Base-by-base conservation (phyloP, 1,140 invertebrate species). In the Leucophenga varia region DNA sequence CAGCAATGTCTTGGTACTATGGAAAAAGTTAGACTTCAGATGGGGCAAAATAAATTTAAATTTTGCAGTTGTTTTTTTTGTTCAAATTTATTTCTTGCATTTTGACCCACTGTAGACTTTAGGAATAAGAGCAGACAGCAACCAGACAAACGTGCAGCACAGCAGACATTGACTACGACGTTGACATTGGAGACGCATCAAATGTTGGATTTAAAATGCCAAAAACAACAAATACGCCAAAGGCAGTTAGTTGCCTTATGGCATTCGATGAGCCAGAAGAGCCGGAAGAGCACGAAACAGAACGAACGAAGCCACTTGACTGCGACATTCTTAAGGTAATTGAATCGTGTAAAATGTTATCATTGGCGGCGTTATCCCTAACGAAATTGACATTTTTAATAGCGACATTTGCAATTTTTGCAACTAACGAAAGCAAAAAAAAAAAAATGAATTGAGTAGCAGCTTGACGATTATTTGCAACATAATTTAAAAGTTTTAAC, bases 261-360 rank as follows among this genome's bases (percentile, higher is more conserved):
- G 16, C 37, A 18, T 17, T 36, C 28, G 43, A 7, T 6, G 44
- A 37, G 25, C 55, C 35, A 31, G 55, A 41, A 36, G 54, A 6
- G 10, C 10, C 5, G 22, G 5, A 25, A 25, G 22, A 10, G 22
- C 10, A 25, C 10, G 22, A n/a, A n/a, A n/a, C 22, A 25, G 22
- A 10, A 5, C 22, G 22, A 25, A 10, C 10, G 49, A 53, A 67
- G 63, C 63, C 56, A 67, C 63, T 67, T 68, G 59, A 67, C 58
- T 59, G 47, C 61, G 63, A 65, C 63, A 67, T 63, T 67, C 63
- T 67, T 67, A 67, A 63, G 63, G 63, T 67, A 67, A 67, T 67
- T 67, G 63, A 67, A 67, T 67, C 67, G 63, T 67, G 63, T 67
- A 59, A 67, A 67, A 67, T 67, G 63, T 67, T 67, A 63, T 10